Evolutionary conservation across 2,797 vertebrate genomes (phyloP), one percentile per base, ranked within the genome.

Genomic region (Gambelia wislizenii): DNA sequence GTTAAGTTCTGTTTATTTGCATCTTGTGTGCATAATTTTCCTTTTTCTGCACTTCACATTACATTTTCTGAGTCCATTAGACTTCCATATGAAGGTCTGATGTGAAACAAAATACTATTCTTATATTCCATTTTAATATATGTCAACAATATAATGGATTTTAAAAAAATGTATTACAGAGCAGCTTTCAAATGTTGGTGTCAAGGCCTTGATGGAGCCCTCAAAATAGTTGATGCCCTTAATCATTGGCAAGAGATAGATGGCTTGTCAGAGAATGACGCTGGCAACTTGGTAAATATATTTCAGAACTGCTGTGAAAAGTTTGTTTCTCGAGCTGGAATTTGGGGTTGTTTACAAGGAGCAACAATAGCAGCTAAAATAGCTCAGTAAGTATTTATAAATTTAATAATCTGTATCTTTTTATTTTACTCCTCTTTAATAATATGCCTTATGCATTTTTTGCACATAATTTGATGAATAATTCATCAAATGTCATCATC

Each of bases 331-430:
- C 97, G 95, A 91, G 97, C 97, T 93, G 99, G 99, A 87, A 93
- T 98, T 89, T 99, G 98, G 98, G 98, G 98, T 25, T 99, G 99
- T 96, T 96, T 99, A 74, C 98, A 98, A 94, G 98, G 98, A 90
- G 99, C 98, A 8, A 94, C 97, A 88, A 96, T 99, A 92, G 95
- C 98, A 47, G 98, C 98, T 85, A 99, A 99, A 95, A 99, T 99
- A 93, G 98, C 98, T 80, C 98, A 98, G 99, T 99, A 96, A 95
- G 99, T 98, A 85, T 91, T 84, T 84, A 64, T 47, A 44, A 64
- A 22, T 70, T 80, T 42, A 1, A 25, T 54, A 42, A 67, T 72
- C 8, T 87, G 56, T 7, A 72, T 0, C 59, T 84, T 84, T 42
- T 89, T 20, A 77, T 5, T 67, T 64, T 27, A 64, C 4, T 64